Conservation (phyloP, 2,888 invertebrate species). For the Trachelus stipa region DNA sequence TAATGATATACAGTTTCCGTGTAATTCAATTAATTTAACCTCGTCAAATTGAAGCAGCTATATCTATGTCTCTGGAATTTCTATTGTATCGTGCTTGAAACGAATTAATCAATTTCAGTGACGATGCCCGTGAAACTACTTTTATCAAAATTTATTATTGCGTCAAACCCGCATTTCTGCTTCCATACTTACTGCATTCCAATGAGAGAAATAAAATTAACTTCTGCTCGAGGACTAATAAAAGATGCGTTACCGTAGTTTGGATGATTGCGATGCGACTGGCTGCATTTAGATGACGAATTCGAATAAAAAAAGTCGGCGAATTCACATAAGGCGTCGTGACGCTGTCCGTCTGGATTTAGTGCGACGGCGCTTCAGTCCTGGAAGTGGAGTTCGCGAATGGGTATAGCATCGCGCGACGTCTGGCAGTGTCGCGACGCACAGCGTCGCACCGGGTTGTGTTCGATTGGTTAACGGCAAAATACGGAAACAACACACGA, state of each 20-base stretch:
- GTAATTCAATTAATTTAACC: background rate
- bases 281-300: background rate
- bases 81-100: background rate
- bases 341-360: constrained; percentile 19
- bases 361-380: constrained; percentile 49
- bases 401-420: constrained; percentile 29
- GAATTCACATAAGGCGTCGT: background rate
- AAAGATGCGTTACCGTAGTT: background rate
- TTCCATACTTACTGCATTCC: background rate
- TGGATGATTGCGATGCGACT: background rate
- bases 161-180: background rate
- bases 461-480: background rate
- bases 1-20: background rate
- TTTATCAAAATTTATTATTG: background rate
- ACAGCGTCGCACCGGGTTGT: constrained; percentile 39
- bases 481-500: background rate
- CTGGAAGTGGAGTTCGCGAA: constrained; percentile 21
- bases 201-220: background rate
- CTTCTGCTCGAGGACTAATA: background rate
- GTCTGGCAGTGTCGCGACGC: constrained; percentile 45
- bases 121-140: background rate
- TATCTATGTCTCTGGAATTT: background rate
- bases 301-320: background rate
- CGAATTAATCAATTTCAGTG: background rate
- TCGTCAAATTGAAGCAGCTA: background rate